Base-by-base conservation (phyloP, 1,140 invertebrate species). In the Globodera rostochiensis region DNA sequence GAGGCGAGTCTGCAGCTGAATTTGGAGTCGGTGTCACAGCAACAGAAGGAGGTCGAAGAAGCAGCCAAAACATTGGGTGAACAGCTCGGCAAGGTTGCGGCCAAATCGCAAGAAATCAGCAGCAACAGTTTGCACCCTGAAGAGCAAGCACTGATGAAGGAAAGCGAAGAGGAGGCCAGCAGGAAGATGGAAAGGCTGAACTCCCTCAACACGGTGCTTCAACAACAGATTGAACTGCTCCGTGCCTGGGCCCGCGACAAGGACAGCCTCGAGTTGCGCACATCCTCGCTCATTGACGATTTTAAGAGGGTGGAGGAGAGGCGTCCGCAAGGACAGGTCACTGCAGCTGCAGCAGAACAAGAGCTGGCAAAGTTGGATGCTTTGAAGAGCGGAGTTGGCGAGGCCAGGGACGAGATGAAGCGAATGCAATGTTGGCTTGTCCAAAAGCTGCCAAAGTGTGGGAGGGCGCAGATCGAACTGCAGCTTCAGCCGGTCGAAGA, bases 191-290 rank as follows among this genome's bases (percentile, higher is more conserved):
- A 79, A 19, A 36, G 50, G 47, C 45, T 80, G 21, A 25, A 80
- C 3, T 60, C 60, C 45, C 76, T 80, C 21, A 57, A 53, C 76
- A n/a, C 21, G 21, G 21, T 60, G 5, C 79, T 80, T 25, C 79
- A 80, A 64, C 76, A n/a, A 1, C 79, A 80, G 74, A 13, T 82
- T 15, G 79, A 79, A 46, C 7, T 80, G 25, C 46, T 80, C n/a
- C n/a, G 50, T 9, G 73, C 7, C 21, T 74, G 73, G 73, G 66
- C n/a, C 7, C 50, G 45, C 21, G 50, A 70, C 8, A 57, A 46
- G 50, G 79, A 21, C 25, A 73, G 78, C 25, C 79, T 80, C n/a
- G 75, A 80, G 50, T 25, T 21, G 64, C n/a, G 46, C 47, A 66
- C 60, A n/a, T 47, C 36, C 71, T 45, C 74, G 13, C 77, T 80